Percentiles rank a stretch among this genome's conserved stretches.
These are phyloP conservation scores for Oxyteleia sp. DNA, from an alignment of 2,888 invertebrate genomes.

Conservation along the genomic window DNA sequence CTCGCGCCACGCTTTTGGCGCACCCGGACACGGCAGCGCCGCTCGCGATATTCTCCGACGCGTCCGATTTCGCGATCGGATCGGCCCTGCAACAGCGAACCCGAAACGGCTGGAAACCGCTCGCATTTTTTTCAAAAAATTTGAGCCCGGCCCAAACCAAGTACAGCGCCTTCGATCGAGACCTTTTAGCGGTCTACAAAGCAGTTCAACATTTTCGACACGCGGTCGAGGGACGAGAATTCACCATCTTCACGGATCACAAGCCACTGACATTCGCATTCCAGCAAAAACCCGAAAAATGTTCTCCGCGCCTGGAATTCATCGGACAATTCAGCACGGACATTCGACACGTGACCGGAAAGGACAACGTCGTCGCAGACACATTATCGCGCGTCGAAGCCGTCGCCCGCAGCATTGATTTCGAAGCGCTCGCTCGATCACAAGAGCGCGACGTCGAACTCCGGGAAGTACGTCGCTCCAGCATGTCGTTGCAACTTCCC, in stretches of 20 bases:
- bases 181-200: slow-evolving; percentile 73
- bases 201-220: background rate
- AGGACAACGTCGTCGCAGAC: slow-evolving; percentile 65
- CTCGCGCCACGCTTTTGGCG: background rate
- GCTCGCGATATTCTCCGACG: slow-evolving; percentile 50
- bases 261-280: slow-evolving; percentile 39
- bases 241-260: slow-evolving; percentile 71
- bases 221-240: slow-evolving; percentile 8
- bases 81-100: slow-evolving; percentile 73
- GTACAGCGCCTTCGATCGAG: slow-evolving; percentile 77
- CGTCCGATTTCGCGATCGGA: slow-evolving; percentile 75
- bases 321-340: slow-evolving; percentile 61
- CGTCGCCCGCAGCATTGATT: slow-evolving; percentile 9
- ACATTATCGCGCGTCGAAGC: slow-evolving; percentile 53
- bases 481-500: slow-evolving; percentile 4
- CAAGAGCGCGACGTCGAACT: slow-evolving; percentile 18
- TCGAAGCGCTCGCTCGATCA: slow-evolving; percentile 2
- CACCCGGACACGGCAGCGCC: background rate
- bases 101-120: slow-evolving; percentile 67
- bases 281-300: slow-evolving; percentile 17
- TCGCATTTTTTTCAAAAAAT: slow-evolving; percentile 76
- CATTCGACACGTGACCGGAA: slow-evolving; percentile 37
- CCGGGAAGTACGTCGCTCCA: background rate
- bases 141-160: slow-evolving; percentile 71
- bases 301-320: slow-evolving; percentile 49